Evolutionary conservation across 2,113 vertebrate species (phyloP).

Genomic region (Elephas maximus): DNA sequence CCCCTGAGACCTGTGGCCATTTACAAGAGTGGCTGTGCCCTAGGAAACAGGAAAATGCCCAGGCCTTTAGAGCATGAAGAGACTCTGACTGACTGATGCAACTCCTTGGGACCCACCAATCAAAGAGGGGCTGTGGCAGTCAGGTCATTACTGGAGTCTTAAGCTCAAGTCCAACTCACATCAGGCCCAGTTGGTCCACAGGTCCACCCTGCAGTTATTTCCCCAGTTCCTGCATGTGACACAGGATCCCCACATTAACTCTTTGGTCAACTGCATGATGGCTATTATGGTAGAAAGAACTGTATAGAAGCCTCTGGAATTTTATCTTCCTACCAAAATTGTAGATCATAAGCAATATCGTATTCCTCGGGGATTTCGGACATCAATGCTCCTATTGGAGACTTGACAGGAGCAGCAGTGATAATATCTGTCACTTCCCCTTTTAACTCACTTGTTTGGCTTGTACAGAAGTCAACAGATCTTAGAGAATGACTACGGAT

Average conservation of each 20-base stretch:
- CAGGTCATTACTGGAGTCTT: too few species aligned
- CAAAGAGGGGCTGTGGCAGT: too few species aligned
- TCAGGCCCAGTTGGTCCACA: too few species aligned
- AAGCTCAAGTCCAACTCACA: too few species aligned
- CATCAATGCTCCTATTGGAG: too few species aligned
- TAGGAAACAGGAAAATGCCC: too few species aligned
- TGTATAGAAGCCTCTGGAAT: background rate
- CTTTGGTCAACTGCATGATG: background rate
- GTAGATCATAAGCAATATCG: background rate
- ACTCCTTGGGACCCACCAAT: too few species aligned
- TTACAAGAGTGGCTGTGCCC: too few species aligned
- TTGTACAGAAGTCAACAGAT: background rate
- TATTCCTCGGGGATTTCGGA: background rate
- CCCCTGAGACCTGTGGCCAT: too few species aligned
- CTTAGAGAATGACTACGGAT: background rate
- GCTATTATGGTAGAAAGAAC: background rate
- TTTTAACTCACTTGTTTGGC: background rate
- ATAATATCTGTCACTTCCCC: background rate
- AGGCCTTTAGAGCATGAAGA: too few species aligned
- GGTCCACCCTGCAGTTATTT: background rate
- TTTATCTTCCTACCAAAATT: background rate
- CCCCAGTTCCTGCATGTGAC: background rate
- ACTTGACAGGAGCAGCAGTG: background rate
- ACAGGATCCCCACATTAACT: background rate
- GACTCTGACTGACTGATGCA: too few species aligned